A percentile compares a stretch with the other conserved stretches of the same genome.
These are phyloP conservation scores for Spongilla lacustris DNA, from an alignment of 37 sponge, comb jelly and placozoan species.

Conservation along the genomic window DNA sequence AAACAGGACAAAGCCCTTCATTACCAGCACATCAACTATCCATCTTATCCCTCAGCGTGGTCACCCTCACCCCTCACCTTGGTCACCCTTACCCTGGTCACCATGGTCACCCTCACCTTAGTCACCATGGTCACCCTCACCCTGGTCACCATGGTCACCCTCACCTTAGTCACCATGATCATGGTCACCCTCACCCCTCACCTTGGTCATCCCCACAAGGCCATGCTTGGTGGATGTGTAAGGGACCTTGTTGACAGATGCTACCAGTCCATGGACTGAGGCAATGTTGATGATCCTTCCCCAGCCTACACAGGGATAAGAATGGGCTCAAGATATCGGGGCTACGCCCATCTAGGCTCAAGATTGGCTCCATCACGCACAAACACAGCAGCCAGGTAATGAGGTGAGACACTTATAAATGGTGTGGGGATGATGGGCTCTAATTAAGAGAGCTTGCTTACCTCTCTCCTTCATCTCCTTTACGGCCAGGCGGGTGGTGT, in stretches of 20 bases:
- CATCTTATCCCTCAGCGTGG: too few species aligned
- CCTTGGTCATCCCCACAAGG: slow-evolving; percentile 68
- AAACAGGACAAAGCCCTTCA: not conserved
- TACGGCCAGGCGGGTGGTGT: slow-evolving; percentile 58
- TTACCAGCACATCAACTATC: slow-evolving; percentile 1
- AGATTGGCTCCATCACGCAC: too few species aligned
- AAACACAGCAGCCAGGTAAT: not conserved
- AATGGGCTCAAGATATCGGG: not conserved
- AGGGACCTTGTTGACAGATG: slow-evolving; percentile 56
- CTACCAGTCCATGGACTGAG: slow-evolving; percentile 75
- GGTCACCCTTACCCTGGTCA: too few species aligned
- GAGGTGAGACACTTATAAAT: not conserved
- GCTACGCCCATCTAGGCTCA: too few species aligned
- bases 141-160: too few species aligned
- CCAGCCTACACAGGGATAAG: slow-evolving; percentile 51
- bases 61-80: too few species aligned
- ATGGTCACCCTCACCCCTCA: too few species aligned
- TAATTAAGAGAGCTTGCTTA: not conserved
- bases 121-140: too few species aligned
- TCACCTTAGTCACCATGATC: too few species aligned
- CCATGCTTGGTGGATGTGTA: slow-evolving; percentile 74
- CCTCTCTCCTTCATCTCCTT: slow-evolving; percentile 77
- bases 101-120: too few species aligned
- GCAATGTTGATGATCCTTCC: slow-evolving; percentile 78
- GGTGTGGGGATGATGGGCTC: not conserved